Conservation (phyloP, 2,888 invertebrate species). For the Agriotes lineatus region DNA sequence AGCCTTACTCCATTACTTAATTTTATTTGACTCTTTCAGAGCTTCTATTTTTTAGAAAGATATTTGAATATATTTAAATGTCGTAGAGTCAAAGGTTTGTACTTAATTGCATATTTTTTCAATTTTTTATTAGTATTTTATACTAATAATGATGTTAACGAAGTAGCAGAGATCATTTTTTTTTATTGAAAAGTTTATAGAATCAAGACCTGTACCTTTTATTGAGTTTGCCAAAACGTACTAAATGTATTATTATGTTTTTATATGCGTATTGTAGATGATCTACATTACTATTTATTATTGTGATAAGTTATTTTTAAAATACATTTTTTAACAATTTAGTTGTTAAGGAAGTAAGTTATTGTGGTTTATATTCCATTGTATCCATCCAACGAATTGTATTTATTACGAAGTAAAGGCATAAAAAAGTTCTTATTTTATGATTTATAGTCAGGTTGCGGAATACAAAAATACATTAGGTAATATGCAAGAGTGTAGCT, state of each 20-base stretch:
- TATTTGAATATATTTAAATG: constrained; percentile 32
- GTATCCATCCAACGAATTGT: constrained; percentile 44
- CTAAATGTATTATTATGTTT: constrained; percentile 23
- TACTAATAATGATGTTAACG: constrained; percentile 23
- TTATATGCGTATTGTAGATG: constrained; percentile 7
- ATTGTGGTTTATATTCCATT: constrained; percentile 40
- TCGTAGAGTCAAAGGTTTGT: constrained; percentile 36
- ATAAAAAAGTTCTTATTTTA: constrained; percentile 2
- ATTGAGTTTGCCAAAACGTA: constrained; percentile 23
- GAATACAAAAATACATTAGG: not conserved
- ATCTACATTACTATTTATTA: constrained; percentile 30
- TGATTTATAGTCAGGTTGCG: not conserved
- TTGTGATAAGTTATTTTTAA: constrained; percentile 37
- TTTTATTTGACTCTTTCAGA: constrained; percentile 29
- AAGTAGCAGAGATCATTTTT: constrained; percentile 16
- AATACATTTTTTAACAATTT: constrained; percentile 28
- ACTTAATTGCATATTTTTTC: constrained; percentile 44
- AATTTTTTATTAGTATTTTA: constrained; percentile 40
- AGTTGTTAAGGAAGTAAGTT: constrained; percentile 31
- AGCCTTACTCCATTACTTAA: constrained; percentile 37
- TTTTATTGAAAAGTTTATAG: constrained; percentile 8
- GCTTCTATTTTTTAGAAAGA: constrained; percentile 42
- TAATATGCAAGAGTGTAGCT: too few species aligned
- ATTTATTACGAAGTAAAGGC: constrained; percentile 41
- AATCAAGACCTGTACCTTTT: constrained; percentile 8